Base-by-base conservation (phyloP, 2,888 invertebrate genomes). In the Bembecia ichneumoniformis region DNA sequence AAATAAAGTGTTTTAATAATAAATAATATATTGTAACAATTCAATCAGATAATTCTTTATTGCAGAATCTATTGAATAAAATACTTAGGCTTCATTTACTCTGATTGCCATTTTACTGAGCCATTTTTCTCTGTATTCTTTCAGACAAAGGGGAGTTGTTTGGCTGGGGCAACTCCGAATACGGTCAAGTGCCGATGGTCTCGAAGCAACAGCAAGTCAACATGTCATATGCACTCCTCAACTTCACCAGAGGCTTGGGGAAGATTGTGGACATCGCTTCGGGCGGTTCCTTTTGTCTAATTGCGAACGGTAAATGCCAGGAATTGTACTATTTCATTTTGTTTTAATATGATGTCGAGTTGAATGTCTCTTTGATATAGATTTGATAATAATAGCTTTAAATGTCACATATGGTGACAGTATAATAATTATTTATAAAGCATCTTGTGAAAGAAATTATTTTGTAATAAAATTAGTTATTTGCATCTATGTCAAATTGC, bases 161-260 rank as follows among this genome's bases (percentile, higher is more conserved):
- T 80, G 98, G 97, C 1, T 99, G 98, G 98, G 98, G 99, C 5
- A 98, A 97, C 75, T 93, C 94, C 0, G 98, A 99, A 79, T 98
- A 97, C 67, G 92, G 92, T 0, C 98, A 98, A 74, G 83, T 99
- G 36, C 86, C 90, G 20, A 77, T 87, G 62, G 65, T 73, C 51
- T 58, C 74, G 7, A 55, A 80, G 9, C 77, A 80, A 46, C 93
- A 93, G 61, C 96, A 96, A 78, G 86, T 96, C 3, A 91, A 91
- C 66, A 88, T 88, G 59, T 94, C 97, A 0, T 90, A 90, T 40
- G 87, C 90, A 15, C 67, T 96, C 14, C 57, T 76, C 2, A 80
- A 88, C 40, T 80, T 92, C 47, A 89, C 93, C 0, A 86, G 89
- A 48, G 82, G 90, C 1, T 69, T 94, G 7, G 97, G 97, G 1